A percentile compares a stretch with the other conserved stretches of the same genome.
Evolutionary conservation across 2,113 vertebrate species (phyloP).

Genomic region (Caracal caracal): DNA sequence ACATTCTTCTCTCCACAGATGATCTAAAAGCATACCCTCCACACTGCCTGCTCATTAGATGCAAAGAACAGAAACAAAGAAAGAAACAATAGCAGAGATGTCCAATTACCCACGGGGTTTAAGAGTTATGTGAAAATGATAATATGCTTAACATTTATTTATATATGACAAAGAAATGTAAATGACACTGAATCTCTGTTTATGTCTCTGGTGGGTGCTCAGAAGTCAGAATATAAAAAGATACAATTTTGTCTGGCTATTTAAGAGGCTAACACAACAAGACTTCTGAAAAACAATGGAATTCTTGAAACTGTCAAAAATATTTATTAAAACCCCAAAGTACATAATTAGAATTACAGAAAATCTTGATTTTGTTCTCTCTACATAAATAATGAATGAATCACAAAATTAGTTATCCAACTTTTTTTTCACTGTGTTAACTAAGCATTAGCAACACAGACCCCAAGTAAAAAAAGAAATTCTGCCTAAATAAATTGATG

Average conservation of each 20-base stretch:
- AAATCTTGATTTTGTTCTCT: constrained; percentile 12
- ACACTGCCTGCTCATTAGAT: neutral
- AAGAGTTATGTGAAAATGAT: neutral
- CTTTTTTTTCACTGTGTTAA: constrained; percentile 5
- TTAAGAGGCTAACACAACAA: neutral
- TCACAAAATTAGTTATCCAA: constrained; percentile 1
- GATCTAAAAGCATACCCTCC: neutral
- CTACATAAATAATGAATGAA: neutral
- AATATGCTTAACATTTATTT: neutral
- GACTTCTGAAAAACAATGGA: constrained; percentile 35
- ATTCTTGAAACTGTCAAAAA: constrained; percentile 41
- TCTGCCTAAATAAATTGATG: neutral
- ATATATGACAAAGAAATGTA: neutral
- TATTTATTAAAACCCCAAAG: neutral
- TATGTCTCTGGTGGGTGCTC: neutral
- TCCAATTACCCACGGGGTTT: neutral
- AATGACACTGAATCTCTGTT: constrained; percentile 23
- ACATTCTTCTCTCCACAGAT: neutral
- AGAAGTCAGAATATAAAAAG: constrained; percentile 41
- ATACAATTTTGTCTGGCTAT: neutral
- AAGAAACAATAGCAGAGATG: neutral
- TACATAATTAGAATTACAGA: neutral
- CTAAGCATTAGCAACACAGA: constrained; percentile 20
- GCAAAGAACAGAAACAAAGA: constrained; percentile 31
- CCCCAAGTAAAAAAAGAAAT: neutral